Percentiles rank a stretch among this genome's conserved stretches.
These are phyloP conservation scores for Blennius ocellaris DNA, from an alignment of 2,113 vertebrate species.

Conservation along the genomic window DNA sequence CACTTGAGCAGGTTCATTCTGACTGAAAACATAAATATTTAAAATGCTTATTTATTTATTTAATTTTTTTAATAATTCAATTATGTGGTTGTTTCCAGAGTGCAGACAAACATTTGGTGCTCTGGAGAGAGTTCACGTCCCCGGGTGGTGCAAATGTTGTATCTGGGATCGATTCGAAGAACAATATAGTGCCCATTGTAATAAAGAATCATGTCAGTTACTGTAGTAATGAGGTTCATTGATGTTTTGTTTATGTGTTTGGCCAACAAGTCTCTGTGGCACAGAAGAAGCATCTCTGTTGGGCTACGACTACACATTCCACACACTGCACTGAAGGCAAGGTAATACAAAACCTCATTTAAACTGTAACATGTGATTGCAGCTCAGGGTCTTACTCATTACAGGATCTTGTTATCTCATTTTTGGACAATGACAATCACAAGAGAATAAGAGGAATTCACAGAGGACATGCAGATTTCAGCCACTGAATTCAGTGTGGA, in stretches of 20 bases:
- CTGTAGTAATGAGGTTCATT: neutral
- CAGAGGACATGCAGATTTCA: conserved; percentile 30
- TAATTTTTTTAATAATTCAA: neutral
- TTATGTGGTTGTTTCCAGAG: neutral
- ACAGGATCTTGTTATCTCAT: neutral
- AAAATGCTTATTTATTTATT: neutral
- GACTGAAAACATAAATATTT: neutral
- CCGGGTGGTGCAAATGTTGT: neutral
- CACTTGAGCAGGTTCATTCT: neutral
- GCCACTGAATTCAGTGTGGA: neutral
- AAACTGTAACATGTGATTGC: neutral
- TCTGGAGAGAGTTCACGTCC: neutral
- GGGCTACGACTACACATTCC: neutral
- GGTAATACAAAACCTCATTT: neutral
- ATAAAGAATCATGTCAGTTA: neutral
- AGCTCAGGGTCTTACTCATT: neutral
- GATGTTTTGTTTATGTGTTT: neutral
- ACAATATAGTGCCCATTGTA: neutral
- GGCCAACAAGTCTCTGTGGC: neutral
- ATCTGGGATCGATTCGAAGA: neutral
- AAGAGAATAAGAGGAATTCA: conserved; percentile 14
- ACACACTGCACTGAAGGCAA: neutral
- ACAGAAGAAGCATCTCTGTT: neutral
- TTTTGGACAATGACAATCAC: neutral
- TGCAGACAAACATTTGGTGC: neutral